Base-by-base conservation (phyloP, 2,797 vertebrate species). In the Setipinna tenuifilis region DNA sequence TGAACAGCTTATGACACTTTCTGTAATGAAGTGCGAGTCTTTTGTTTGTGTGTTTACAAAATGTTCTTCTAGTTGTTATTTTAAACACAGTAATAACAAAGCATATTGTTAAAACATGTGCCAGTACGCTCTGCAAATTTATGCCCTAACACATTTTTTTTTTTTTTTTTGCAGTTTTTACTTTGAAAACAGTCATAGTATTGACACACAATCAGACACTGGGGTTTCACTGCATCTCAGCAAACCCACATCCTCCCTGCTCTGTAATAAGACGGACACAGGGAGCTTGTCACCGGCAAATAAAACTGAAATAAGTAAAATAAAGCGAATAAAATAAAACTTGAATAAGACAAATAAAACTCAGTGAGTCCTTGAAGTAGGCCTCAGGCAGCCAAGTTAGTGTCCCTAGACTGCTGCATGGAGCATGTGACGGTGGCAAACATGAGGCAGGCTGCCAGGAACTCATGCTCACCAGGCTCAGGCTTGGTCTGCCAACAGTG, bases 1-100 rank as follows among this genome's bases (percentile, higher is more conserved):
- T 54, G 50, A 78, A 31, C 35, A 16, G 71, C 71, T 44, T 41
- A 78, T 78, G 71, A 41, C 71, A 78, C 71, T 19, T 44, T 78
- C 5, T 75, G 31, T 78, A 16, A 78, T 78, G 31, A 78, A 41
- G 35, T 78, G 71, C 17, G 71, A 78, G 71, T 3, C 41, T 35
- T 35, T 78, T 78, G 71, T 78, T 78, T 44, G 44, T 9, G 17
- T 78, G 17, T 78, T 44, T 10, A 44, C 71, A 41, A 54, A 54
- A 19, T 44, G 16, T 21, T 78, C 17, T 17, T 21, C 31, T 21
- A 9, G 41, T 21, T 21, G 71, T 78, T 78, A 44, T 78, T 44
- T 35, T 44, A 44, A 78, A 78, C 19, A 19, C 6, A 78, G 71
- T 78, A 44, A 78, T 7, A 75, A 54, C 14, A 14, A 54, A 54